Evolutionary conservation across 2,888 invertebrate genomes (phyloP).

Genomic region (Drosophila buzzatii): DNA sequence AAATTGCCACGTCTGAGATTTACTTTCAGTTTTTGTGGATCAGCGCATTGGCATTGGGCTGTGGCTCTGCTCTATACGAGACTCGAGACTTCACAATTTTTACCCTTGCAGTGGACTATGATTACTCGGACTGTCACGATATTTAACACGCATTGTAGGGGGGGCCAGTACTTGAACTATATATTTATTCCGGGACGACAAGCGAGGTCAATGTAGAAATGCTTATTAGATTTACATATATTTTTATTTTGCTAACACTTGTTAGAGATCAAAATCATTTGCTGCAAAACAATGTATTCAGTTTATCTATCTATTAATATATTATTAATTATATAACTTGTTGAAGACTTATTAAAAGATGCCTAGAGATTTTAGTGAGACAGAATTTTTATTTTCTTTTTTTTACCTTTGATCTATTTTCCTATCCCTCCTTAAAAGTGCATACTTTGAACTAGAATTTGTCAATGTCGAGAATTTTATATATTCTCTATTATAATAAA

Average conservation of each 20-base stretch:
- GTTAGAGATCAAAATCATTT: neutral
- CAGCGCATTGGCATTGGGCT: conserved; percentile 30
- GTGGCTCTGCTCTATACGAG: conserved; percentile 1
- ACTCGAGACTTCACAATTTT: neutral
- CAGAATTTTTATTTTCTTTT: no score
- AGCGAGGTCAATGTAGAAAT: conserved; percentile 3
- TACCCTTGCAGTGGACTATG: neutral
- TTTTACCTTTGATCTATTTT: no score
- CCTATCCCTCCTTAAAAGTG: no score
- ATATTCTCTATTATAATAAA: no score
- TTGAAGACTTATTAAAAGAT: no score
- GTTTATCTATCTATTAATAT: neutral
- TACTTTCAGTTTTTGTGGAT: conserved; percentile 64
- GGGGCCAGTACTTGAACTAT: neutral
- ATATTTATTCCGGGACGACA: conserved; percentile 7
- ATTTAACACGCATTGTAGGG: conserved; percentile 10
- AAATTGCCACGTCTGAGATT: conserved; percentile 30
- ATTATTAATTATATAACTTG: neutral
- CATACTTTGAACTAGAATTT: no score
- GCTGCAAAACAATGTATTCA: neutral
- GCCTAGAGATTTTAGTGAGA: no score
- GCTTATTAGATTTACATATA: neutral
- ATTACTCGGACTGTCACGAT: neutral
- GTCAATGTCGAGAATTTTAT: no score
- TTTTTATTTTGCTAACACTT: neutral